Conservation (phyloP, 2,888 invertebrate species). For the Andrena bicolor region DNA sequence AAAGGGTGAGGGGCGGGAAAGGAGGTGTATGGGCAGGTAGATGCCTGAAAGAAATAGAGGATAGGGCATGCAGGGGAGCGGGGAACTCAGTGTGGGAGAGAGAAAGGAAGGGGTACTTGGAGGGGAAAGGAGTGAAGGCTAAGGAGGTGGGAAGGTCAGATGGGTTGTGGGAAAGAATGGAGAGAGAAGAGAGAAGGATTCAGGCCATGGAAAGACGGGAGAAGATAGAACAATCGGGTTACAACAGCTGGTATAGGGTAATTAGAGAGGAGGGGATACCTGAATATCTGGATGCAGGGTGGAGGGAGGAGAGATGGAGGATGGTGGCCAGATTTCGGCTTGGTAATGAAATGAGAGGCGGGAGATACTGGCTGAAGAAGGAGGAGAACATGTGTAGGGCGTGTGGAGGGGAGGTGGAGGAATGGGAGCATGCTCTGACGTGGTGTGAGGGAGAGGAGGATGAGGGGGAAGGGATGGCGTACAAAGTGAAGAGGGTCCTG, state of each 20-base stretch:
- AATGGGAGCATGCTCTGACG: background rate
- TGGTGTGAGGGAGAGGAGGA: background rate
- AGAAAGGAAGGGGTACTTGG: background rate
- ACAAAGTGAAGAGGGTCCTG: background rate
- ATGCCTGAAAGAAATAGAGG: too few relatives aligned
- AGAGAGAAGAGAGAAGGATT: background rate
- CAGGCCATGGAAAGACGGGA: background rate
- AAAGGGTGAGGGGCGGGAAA: background rate
- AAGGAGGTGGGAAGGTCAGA: background rate
- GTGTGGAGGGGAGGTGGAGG: background rate
- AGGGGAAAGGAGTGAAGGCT: background rate
- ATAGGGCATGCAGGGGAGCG: background rate
- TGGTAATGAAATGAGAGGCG: too few relatives aligned
- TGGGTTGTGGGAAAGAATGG: background rate
- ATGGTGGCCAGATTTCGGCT: too few relatives aligned
- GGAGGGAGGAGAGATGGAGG: background rate
- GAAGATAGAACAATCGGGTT: background rate
- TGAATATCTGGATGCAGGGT: background rate
- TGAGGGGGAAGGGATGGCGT: background rate
- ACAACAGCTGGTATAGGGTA: background rate
- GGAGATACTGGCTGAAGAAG: too few relatives aligned
- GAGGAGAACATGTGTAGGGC: too few relatives aligned
- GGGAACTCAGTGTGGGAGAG: background rate
- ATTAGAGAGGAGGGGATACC: background rate
- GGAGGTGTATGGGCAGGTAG: background rate